Conservation (phyloP, 2,888 invertebrate genomes). For the Orchesellides sinensis region DNA sequence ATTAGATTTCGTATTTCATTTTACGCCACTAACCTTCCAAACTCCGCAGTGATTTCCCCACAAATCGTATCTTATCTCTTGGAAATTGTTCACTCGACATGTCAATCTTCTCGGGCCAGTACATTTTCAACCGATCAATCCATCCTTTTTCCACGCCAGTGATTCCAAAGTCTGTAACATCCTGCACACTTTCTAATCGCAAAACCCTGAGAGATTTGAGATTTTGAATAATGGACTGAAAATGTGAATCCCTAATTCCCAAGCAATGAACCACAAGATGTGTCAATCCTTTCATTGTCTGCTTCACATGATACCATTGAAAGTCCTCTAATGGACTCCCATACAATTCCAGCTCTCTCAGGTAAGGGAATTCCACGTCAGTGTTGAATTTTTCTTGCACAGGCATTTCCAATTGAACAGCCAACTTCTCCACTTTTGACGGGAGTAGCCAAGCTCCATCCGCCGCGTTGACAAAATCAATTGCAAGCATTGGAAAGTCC, state of each 20-base stretch:
- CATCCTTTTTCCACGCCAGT: conserved; percentile 40
- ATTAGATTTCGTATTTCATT: background rate
- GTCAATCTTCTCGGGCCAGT: conserved; percentile 42
- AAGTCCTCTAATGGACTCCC: conserved; percentile 19
- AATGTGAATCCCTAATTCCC: conserved; percentile 18
- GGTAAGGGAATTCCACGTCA: conserved; percentile 1
- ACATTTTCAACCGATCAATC: conserved; percentile 32
- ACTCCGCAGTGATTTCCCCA: conserved; percentile 29
- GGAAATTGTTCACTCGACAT: conserved; percentile 10
- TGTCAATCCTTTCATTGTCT: conserved; percentile 30
- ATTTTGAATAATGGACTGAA: conserved; percentile 25
- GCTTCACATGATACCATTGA: conserved; percentile 37
- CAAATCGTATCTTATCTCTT: conserved; percentile 33
- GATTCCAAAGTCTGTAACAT: conserved; percentile 48
- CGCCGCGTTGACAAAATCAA: conserved; percentile 17
- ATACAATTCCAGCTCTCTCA: conserved; percentile 32
- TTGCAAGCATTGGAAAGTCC: conserved; percentile 18
- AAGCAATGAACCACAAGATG: conserved; percentile 27
- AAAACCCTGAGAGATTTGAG: conserved; percentile 36
- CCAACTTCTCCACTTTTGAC: conserved; percentile 22
- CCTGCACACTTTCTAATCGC: conserved; percentile 23
- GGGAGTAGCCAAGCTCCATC: conserved; percentile 27
- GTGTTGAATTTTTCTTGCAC: conserved; percentile 7
- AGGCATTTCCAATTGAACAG: conserved; percentile 44
- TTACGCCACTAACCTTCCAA: conserved; percentile 28